These are phyloP conservation scores for Bombylius discolor DNA, from an alignment of 2,888 invertebrate species.

Conservation along the genomic window DNA sequence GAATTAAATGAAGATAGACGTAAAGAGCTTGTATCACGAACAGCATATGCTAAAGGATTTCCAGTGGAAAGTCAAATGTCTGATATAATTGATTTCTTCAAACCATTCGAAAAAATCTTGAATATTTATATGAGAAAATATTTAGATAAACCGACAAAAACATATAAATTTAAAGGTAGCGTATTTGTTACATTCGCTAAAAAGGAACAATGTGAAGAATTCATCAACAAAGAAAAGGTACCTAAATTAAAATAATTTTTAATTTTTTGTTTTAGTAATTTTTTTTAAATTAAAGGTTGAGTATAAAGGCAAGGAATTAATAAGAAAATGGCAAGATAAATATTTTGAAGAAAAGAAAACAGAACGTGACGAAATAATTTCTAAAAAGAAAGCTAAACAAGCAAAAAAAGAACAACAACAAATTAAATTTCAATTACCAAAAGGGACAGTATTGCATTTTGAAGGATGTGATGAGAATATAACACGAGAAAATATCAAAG, in stretches of 20 bases:
- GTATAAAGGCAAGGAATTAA: constrained; percentile 50
- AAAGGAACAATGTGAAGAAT: constrained; percentile 66
- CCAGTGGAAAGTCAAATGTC: constrained; percentile 55
- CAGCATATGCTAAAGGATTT: constrained; percentile 82
- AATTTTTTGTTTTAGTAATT: background rate
- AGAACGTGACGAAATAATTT: constrained; percentile 47
- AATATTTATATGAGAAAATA: constrained; percentile 51
- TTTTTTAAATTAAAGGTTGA: constrained; percentile 37
- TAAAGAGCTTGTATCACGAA: constrained; percentile 60
- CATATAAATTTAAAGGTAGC: constrained; percentile 75
- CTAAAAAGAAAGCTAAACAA: constrained; percentile 38
- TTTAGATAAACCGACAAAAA: constrained; percentile 48
- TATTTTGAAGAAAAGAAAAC: constrained; percentile 55
- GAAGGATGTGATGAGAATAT: constrained; percentile 47
- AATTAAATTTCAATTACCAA: constrained; percentile 40
- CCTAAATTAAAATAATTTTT: background rate
- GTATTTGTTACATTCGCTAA: constrained; percentile 78
- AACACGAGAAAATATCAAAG: constrained; percentile 61
- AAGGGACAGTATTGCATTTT: constrained; percentile 62
- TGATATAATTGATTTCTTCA: constrained; percentile 59
- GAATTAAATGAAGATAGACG: constrained; percentile 72
- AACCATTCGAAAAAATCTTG: constrained; percentile 51
- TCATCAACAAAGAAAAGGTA: constrained; percentile 51
- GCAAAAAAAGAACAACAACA: constrained; percentile 30
- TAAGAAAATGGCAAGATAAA: constrained; percentile 56